Base-by-base conservation (phyloP, 2,797 vertebrate genomes). In the Catamblyrhynchus diadema region DNA sequence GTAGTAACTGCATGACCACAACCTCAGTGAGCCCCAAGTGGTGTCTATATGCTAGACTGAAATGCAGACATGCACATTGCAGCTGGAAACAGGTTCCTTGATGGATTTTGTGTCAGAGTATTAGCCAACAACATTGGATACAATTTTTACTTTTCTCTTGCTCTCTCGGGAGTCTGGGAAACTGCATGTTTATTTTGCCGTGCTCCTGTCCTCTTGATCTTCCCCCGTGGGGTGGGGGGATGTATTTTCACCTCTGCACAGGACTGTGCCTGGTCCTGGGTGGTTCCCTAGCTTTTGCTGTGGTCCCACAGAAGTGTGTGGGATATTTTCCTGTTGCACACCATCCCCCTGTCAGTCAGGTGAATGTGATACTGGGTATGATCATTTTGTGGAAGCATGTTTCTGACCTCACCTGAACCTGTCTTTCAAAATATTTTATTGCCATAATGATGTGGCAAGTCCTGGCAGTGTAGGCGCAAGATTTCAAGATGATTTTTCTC, bases 261-360 rank as follows among this genome's bases (percentile, higher is more conserved):
- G 56, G 44, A 4, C 47, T 44, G 30, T 47, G 41, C 21, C 23
- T 33, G 24, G n/a, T 6, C 8, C 18, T 62, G 33, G 24, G 32
- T 67, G 16, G 22, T 45, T 83, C 30, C 9, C 23, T 53, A 12
- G 50, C 24, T 75, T 65, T 82, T 81, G 42, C 53, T 56, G 64
- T 71, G 71, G 30, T 85, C 60, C 47, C 2, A 2, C 67, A 42
- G 33, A 84, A 66, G 39, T 11, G 7, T 0, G 0, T 0, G 0
- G 19, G 8, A 20, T 80, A 19, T 62, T n/a, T 47, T 57, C 54
- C 14, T 13, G 1, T n/a, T 15, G 5, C 3, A 0, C 2, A 1
- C 5, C 5, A 1, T 37, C 11, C 32, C 21, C 60, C 37, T 30
- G 5, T 60, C 50, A 45, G 69, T n/a, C 33, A 23, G 42, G n/a